Evolutionary conservation across 1,140 invertebrate species (phyloP).

Genomic region (Drosophila biarmipes): DNA sequence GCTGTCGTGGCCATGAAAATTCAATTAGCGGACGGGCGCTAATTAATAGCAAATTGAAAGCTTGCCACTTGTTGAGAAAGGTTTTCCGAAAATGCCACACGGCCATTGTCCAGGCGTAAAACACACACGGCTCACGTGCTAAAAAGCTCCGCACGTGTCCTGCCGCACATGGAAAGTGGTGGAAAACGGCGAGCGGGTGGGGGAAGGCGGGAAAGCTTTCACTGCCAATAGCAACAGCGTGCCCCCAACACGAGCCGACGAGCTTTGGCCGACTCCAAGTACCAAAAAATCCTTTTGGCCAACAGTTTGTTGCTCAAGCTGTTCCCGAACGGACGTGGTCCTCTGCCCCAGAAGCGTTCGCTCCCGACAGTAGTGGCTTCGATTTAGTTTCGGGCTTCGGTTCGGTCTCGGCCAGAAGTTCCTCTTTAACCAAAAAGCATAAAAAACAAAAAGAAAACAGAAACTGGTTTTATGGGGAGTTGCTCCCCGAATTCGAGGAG

Average conservation of each 20-base stretch:
- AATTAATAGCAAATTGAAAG: slow-evolving; percentile 73
- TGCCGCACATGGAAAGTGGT: slow-evolving; percentile 24
- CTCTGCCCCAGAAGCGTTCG: slow-evolving; percentile 38
- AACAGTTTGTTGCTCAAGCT: slow-evolving; percentile 80
- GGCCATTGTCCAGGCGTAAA: slow-evolving; percentile 33
- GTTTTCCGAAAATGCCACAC: slow-evolving; percentile 39
- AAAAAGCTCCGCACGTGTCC: slow-evolving; percentile 72
- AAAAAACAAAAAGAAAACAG: slow-evolving; percentile 15
- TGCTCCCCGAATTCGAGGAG: slow-evolving; percentile 22
- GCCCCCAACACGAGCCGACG: slow-evolving; percentile 61
- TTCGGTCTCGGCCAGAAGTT: slow-evolving; percentile 32
- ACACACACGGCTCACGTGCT: slow-evolving; percentile 47
- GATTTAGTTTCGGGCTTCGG: slow-evolving; percentile 32
- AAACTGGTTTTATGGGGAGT: slow-evolving; percentile 25
- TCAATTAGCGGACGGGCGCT: slow-evolving; percentile 67
- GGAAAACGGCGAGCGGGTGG: slow-evolving; percentile 5
- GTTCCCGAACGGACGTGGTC: slow-evolving; percentile 73
- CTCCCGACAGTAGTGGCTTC: slow-evolving; percentile 22
- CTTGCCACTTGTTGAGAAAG: slow-evolving; percentile 76
- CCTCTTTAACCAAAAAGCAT: slow-evolving; percentile 13
- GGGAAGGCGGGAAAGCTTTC: slow-evolving; percentile 27
- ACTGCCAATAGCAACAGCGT: slow-evolving; percentile 64
- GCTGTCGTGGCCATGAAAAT: slow-evolving; percentile 61
- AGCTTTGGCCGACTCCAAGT: slow-evolving; percentile 65
- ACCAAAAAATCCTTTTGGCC: slow-evolving; percentile 40